Evolutionary conservation across 2,113 vertebrate species (phyloP).

Genomic region (Pseudopipra pipra): DNA sequence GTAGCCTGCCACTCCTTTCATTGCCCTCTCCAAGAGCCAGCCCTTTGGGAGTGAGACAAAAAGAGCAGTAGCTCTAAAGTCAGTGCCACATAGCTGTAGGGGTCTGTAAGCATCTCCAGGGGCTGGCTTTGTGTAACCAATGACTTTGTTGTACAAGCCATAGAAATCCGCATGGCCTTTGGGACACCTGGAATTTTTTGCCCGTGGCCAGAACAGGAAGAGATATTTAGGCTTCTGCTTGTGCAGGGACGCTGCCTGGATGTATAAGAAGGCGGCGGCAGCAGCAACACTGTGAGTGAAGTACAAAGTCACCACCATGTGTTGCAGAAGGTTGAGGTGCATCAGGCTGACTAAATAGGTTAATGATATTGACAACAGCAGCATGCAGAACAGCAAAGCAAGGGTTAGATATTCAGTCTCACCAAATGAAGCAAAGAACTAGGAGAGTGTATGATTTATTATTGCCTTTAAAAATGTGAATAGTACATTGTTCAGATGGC

Average conservation of each 20-base stretch:
- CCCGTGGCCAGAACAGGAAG: not conserved
- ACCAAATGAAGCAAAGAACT: not conserved
- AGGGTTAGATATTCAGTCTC: not conserved
- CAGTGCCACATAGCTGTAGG: not conserved
- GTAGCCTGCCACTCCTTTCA: not conserved
- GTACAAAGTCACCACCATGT: not conserved
- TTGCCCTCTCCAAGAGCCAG: not conserved
- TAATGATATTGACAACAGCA: not conserved
- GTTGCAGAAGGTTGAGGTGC: not conserved
- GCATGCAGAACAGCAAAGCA: not conserved
- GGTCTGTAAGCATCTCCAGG: not conserved
- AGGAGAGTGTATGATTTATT: not conserved
- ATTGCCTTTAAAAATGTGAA: not conserved
- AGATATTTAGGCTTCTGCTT: not conserved
- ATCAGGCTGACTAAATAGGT: not conserved
- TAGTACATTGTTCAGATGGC: not conserved
- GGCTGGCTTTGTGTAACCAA: not conserved
- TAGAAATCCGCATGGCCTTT: not conserved
- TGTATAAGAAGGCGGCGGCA: not conserved
- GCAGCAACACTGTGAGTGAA: not conserved
- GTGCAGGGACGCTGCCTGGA: fast-evolving
- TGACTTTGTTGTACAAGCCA: not conserved
- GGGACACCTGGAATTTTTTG: not conserved
- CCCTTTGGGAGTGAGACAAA: not conserved
- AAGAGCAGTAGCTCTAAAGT: not conserved